Conservation (phyloP, 2,797 vertebrate genomes). For the Sebastes vulpes region DNA sequence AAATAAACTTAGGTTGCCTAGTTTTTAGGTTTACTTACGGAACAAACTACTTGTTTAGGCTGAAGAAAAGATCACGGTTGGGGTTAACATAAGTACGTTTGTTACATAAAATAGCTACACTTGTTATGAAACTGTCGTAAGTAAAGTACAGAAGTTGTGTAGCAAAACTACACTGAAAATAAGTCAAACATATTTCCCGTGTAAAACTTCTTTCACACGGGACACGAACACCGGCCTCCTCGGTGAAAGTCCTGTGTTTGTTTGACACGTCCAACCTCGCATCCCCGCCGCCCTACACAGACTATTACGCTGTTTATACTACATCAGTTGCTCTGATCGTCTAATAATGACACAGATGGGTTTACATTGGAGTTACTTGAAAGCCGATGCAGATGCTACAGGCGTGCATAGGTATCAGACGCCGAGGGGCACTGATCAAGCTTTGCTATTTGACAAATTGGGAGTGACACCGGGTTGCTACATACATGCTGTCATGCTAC, state of each 20-base stretch:
- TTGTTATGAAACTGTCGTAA: too few species aligned
- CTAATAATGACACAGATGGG: too few species aligned
- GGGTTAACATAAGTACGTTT: too few species aligned
- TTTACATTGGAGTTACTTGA: too few species aligned
- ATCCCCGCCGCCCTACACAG: neutral
- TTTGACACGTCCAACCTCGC: neutral
- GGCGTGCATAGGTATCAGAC: neutral
- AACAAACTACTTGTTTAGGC: neutral
- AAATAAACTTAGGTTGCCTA: too few species aligned
- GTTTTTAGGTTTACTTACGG: too few species aligned
- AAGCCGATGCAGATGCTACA: too few species aligned
- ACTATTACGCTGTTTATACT: too few species aligned
- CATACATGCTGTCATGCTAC: neutral
- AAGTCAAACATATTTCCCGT: neutral
- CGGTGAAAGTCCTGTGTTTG: neutral
- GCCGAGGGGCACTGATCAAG: neutral
- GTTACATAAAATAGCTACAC: too few species aligned
- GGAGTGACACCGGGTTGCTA: neutral
- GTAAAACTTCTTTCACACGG: too few species aligned
- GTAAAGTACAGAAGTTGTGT: neutral
- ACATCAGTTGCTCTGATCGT: too few species aligned
- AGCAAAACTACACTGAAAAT: neutral
- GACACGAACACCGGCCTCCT: neutral
- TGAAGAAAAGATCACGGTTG: too few species aligned
- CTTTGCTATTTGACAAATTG: neutral